phyloP scores from a whole-genome alignment of 2,888 invertebrate species.

The Idaea biselata region DNA sequence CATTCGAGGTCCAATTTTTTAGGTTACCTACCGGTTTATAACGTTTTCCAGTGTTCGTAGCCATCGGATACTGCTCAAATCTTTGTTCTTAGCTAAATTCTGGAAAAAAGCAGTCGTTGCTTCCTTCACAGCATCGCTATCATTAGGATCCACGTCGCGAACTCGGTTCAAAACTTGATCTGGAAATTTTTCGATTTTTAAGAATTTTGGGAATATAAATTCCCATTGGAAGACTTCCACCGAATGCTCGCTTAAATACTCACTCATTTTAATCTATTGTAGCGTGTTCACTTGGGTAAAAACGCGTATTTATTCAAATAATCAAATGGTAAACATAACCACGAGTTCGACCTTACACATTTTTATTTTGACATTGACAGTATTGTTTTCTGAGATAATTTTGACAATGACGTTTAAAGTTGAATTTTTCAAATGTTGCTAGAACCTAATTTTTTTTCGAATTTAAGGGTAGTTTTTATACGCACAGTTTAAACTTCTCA shows the following conservation, averaged over 20 bases:
- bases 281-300: neutral
- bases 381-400: neutral
- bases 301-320: neutral
- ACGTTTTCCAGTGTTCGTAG: slow-evolving; percentile 51
- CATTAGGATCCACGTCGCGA: slow-evolving; percentile 57
- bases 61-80: slow-evolving; percentile 48
- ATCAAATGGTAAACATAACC: slow-evolving; percentile 32
- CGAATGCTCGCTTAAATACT: slow-evolving; percentile 9
- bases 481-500: no score
- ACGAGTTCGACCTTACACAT: slow-evolving; percentile 24
- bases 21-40: slow-evolving; percentile 68
- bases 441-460: neutral
- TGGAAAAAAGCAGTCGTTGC: slow-evolving; percentile 54
- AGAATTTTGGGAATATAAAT: slow-evolving; percentile 3
- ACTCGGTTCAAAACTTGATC: slow-evolving; percentile 62
- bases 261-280: slow-evolving; percentile 19
- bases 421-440: neutral
- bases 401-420: neutral
- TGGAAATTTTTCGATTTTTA: slow-evolving; percentile 32
- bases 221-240: neutral
- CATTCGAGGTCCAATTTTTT: slow-evolving; percentile 6
- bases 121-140: slow-evolving; percentile 66
- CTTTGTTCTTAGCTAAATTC: slow-evolving; percentile 50
- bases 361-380: slow-evolving; percentile 6
- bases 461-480: neutral